Conservation (phyloP, 2,888 invertebrate genomes). For the Polia nebulosa region DNA sequence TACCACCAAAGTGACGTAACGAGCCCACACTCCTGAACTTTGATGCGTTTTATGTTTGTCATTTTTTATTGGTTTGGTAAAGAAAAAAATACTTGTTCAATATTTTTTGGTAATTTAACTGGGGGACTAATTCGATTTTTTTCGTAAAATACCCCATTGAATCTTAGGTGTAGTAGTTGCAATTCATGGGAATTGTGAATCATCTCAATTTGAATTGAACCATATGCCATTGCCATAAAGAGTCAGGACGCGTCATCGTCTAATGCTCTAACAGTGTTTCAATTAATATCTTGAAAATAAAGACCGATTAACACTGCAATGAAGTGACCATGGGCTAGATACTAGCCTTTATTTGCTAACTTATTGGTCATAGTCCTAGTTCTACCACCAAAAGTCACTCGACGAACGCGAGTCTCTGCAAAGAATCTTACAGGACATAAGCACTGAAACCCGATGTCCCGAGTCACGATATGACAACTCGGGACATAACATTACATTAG, state of each 20-base stretch:
- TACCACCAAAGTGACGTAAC: too few relatives aligned
- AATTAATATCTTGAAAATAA: slow-evolving; percentile 23
- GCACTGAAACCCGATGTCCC: background rate
- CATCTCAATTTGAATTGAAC: slow-evolving; percentile 24
- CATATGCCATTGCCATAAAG: background rate
- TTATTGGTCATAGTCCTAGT: background rate
- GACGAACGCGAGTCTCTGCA: background rate
- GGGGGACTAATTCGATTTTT: too few relatives aligned
- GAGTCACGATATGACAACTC: background rate
- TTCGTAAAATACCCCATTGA: too few relatives aligned
- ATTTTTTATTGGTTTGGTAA: too few relatives aligned
- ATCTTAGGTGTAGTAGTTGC: background rate
- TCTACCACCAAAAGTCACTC: background rate
- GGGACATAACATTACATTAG: background rate
- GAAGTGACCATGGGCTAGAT: background rate
- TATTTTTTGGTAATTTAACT: too few relatives aligned
- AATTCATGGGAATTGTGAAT: slow-evolving; percentile 20
- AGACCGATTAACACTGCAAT: background rate
- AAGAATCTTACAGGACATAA: too few relatives aligned
- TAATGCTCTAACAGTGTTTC: slow-evolving; percentile 14
- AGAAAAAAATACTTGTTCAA: too few relatives aligned
- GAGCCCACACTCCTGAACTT: too few relatives aligned
- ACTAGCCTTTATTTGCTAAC: background rate
- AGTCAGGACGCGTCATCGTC: background rate
- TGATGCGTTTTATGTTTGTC: too few relatives aligned